These are phyloP conservation scores for Manis crassicaudata DNA, from an alignment of 2,797 vertebrate species.

Conservation along the genomic window DNA sequence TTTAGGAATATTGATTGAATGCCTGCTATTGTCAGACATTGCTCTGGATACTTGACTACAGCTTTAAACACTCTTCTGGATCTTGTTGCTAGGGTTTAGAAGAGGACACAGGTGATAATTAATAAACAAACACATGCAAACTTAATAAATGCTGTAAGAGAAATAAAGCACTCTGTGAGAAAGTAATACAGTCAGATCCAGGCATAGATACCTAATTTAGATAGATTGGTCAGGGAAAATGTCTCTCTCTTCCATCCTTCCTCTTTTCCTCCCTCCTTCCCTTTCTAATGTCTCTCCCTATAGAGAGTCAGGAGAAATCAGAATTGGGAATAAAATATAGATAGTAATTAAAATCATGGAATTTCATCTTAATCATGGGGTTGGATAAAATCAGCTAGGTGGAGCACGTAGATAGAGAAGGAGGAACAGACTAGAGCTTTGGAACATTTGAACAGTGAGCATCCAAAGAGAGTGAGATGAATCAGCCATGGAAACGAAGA, in stretches of 20 bases:
- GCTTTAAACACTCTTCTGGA: background rate
- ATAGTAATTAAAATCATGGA: background rate
- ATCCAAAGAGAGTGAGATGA: background rate
- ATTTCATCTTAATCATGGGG: background rate
- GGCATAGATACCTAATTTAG: background rate
- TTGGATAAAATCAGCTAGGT: background rate
- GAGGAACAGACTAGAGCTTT: background rate
- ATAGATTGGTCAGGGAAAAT: background rate
- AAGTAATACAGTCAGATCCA: background rate
- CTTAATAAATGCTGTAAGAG: background rate
- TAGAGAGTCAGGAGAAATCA: background rate
- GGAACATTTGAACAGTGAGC: background rate
- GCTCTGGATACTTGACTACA: background rate
- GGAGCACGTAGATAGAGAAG: background rate
- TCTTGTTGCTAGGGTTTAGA: background rate
- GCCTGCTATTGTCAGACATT: background rate
- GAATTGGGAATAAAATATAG: background rate
- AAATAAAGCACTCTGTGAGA: background rate
- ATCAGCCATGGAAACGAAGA: background rate
- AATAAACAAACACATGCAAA: background rate
- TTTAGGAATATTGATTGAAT: background rate
- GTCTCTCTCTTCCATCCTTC: background rate
- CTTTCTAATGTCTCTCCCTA: background rate
- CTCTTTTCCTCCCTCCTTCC: background rate
- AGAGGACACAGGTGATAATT: background rate